phyloP scores from a whole-genome alignment of 2,888 invertebrate species.

The Ennomos fuscantarius region DNA sequence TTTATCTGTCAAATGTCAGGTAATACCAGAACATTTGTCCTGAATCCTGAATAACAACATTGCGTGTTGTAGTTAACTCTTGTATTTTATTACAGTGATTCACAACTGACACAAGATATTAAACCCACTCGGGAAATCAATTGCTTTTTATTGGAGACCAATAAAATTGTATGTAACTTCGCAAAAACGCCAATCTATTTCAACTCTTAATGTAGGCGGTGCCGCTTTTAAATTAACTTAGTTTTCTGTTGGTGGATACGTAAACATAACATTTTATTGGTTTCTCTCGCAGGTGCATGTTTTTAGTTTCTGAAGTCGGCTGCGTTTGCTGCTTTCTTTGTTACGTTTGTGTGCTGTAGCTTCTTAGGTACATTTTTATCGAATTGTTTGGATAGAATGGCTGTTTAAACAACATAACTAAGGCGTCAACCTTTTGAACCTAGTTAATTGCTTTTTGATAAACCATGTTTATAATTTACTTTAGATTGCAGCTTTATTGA shows the following conservation, averaged over 20 bases:
- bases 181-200: slow-evolving; percentile 33
- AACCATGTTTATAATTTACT: slow-evolving; percentile 10
- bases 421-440: slow-evolving; percentile 9
- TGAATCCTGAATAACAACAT: slow-evolving; percentile 36
- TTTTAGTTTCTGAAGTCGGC: not conserved
- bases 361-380: no score
- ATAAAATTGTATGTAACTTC: slow-evolving; percentile 31
- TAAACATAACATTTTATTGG: slow-evolving; percentile 3
- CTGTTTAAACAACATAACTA: slow-evolving; percentile 9
- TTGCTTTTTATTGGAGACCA: slow-evolving; percentile 36
- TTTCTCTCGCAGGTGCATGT: not conserved
- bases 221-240: slow-evolving; percentile 21
- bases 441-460: slow-evolving; percentile 15
- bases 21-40: slow-evolving; percentile 14
- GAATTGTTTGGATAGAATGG: no score
- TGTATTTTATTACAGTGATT: slow-evolving; percentile 39
- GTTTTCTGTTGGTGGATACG: slow-evolving; percentile 1
- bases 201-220: slow-evolving; percentile 31
- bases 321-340: no score
- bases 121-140: slow-evolving; percentile 38
- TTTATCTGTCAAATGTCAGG: slow-evolving; percentile 17
- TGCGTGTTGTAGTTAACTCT: slow-evolving; percentile 37
- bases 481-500: not conserved
- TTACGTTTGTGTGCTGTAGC: no score
- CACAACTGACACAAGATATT: slow-evolving; percentile 41